Percentiles rank a stretch among this genome's conserved stretches.
Conservation (phyloP, 1,140 invertebrate species). For the Neodiprion lecontei region DNA sequence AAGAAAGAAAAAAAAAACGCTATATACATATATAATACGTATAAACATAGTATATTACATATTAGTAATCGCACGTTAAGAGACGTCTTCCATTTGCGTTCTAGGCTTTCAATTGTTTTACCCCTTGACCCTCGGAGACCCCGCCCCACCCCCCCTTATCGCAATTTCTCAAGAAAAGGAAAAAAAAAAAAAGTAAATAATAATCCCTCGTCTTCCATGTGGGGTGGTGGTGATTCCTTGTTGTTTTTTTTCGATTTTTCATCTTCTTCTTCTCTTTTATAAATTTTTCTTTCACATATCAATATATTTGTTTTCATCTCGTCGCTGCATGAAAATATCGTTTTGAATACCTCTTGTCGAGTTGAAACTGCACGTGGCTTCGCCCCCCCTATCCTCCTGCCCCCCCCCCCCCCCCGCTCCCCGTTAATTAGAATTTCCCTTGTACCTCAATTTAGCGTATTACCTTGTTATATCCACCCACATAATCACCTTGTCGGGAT, state of each 20-base stretch:
- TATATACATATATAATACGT: no score
- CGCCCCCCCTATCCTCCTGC: conserved; percentile 32
- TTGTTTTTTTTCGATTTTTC: no score
- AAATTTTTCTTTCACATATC: no score
- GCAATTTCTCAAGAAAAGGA: conserved; percentile 13
- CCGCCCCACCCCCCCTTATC: conserved; percentile 2
- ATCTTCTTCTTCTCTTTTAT: no score
- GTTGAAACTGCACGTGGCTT: conserved; percentile 36
- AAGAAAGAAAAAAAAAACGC: no score
- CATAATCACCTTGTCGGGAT: no score
- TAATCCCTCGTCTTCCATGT: conserved; percentile 26
- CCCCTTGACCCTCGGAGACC: not conserved
- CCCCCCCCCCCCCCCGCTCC: not conserved
- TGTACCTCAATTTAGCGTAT: no score
- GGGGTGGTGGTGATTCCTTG: conserved; percentile 8
- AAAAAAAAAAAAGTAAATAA: conserved; percentile 13
- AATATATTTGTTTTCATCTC: no score
- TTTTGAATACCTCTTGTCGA: conserved; percentile 15
- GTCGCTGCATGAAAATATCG: not conserved
- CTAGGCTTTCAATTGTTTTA: not conserved
- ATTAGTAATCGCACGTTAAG: not conserved
- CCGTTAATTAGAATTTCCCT: not conserved
- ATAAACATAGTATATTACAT: no score
- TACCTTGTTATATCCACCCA: no score
- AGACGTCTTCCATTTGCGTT: conserved; percentile 3